Conservation (phyloP, 2,888 invertebrate species). For the Sericinus montela region DNA sequence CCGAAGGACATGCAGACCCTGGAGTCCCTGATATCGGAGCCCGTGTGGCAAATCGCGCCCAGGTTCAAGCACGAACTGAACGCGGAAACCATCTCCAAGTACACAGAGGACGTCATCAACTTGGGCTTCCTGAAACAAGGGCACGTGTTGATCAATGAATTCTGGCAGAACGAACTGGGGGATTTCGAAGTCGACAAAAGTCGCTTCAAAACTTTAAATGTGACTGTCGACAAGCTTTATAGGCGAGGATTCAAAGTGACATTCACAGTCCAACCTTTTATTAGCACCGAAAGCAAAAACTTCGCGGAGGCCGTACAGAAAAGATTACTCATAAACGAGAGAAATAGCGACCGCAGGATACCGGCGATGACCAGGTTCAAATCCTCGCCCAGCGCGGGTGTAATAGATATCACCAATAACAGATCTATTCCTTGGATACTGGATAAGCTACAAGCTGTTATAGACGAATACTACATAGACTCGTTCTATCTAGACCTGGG, state of each 20-base stretch:
- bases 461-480: conserved; percentile 87
- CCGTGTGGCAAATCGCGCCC: conserved; percentile 92
- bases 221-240: conserved; percentile 88
- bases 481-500: conserved; percentile 92
- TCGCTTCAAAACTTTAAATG: conserved; percentile 87
- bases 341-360: conserved; percentile 87
- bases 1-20: conserved; percentile 86
- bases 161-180: conserved; percentile 91
- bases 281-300: conserved; percentile 90
- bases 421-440: conserved; percentile 89
- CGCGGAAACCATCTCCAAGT: conserved; percentile 87
- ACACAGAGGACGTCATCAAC: conserved; percentile 90
- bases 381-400: conserved; percentile 88
- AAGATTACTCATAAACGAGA: conserved; percentile 87
- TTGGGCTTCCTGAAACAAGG: conserved; percentile 88
- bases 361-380: conserved; percentile 92
- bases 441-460: conserved; percentile 84
- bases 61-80: conserved; percentile 81
- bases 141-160: conserved; percentile 87
- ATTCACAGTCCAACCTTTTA: conserved; percentile 94
- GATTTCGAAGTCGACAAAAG: conserved; percentile 89
- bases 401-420: conserved; percentile 92
- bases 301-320: conserved; percentile 89
- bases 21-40: conserved; percentile 88
- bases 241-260: conserved; percentile 92